Evolutionary conservation across 2,888 invertebrate species (phyloP), one percentile per base, ranked within the genome.

Genomic region (Drosophila kanekoi): DNA sequence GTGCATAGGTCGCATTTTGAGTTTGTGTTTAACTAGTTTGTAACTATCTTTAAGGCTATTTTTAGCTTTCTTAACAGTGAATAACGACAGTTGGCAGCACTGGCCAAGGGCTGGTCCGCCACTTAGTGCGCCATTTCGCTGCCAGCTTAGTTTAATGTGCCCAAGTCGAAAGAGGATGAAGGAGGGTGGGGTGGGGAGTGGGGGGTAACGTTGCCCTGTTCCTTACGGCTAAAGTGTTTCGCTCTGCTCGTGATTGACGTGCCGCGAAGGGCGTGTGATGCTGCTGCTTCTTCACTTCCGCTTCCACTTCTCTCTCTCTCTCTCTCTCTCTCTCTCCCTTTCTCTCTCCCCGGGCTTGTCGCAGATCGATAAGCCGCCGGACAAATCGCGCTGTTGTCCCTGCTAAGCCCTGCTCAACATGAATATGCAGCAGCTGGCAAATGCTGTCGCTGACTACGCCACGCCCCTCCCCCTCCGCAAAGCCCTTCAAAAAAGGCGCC

Each of bases 231-330:
- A 74, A 84, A 81, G 85, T 81, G 81, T 65, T 81, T 74, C 62
- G 66, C 63, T 69, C 68, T 74, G 74, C 61, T 64, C 71, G 61
- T 79, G 81, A 82, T 82, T 84, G 81, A 84, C 81, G 79, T 76
- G 79, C 77, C 71, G 66, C 57, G 81, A 60, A 63, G 66, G 38
- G 28, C 28, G 28, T 52, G 40, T 38, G 38, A 33, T 14, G 40
- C 16, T 8, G 40, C 16, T 8, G n/a, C 40, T 9, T n/a, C 68
- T 5, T n/a, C 20, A 23, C 10, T 16, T 10, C 9, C 20, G 9
- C n/a, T 14, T 13, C 23, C 2, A 4, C 23, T 33, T 3, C 6
- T 20, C 1, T 16, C 13, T n/a, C 14, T 11, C 8, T 4, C 13
- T 8, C 2, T 14, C 4, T 16, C 28, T 13, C 2, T 6, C 9